Percentiles rank a stretch among this genome's conserved stretches.
Evolutionary conservation across 1,140 invertebrate species (phyloP).

Genomic region (Zaprionus camerounensis): DNA sequence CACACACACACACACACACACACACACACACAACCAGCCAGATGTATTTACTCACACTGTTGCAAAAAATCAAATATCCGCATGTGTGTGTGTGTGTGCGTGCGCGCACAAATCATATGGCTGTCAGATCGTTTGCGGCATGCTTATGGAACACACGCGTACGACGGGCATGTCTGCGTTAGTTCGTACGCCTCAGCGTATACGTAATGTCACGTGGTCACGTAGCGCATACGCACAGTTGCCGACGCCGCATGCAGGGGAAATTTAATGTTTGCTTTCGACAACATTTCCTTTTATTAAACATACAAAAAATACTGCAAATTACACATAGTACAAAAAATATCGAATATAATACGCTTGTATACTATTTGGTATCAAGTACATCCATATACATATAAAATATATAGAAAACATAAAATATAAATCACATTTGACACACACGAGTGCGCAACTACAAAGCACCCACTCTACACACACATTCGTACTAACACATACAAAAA

Average conservation of each 20-base stretch:
- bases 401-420: conserved; percentile 20
- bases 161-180: conserved; percentile 1
- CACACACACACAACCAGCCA: neutral
- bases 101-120: conserved; percentile 33
- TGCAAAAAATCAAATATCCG: conserved; percentile 36
- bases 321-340: conserved; percentile 17
- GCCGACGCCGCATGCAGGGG: neutral
- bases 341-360: conserved; percentile 3
- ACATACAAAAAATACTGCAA: conserved; percentile 31
- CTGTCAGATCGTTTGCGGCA: conserved; percentile 35
- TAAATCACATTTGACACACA: conserved; percentile 46
- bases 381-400: conserved; percentile 19
- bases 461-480: neutral
- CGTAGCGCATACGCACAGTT: conserved; percentile 44
- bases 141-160: conserved; percentile 2
- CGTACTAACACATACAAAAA: neutral
- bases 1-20: conserved; percentile 3
- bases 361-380: conserved; percentile 1
- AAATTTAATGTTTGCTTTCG: conserved; percentile 40
- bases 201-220: conserved; percentile 35
- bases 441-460: conserved; percentile 21
- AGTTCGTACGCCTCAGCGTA: neutral
- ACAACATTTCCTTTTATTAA: conserved; percentile 31
- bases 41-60: conserved; percentile 17
- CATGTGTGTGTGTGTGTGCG: conserved; percentile 6